Evolutionary conservation across 2,113 vertebrate species (phyloP).

Genomic region (human): DNA sequence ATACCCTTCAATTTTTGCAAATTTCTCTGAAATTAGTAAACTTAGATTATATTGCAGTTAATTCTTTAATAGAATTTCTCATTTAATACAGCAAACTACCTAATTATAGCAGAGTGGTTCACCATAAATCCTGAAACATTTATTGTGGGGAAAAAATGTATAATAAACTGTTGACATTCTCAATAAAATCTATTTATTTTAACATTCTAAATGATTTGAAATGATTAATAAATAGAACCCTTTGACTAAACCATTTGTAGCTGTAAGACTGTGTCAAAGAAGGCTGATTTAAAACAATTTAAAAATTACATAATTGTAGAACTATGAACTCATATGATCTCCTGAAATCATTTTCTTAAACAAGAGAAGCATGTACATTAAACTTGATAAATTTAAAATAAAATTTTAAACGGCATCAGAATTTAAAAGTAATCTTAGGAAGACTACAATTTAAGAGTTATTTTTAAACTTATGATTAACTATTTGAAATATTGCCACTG

Average conservation of each 20-base stretch:
- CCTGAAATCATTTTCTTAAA: background rate
- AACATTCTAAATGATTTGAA: background rate
- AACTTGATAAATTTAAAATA: background rate
- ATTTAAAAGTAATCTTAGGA: background rate
- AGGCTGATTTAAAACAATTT: background rate
- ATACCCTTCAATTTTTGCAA: background rate
- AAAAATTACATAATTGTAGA: background rate
- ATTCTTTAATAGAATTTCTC: conserved; percentile 40
- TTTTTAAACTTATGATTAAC: background rate
- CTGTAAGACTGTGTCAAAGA: background rate
- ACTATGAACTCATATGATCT: background rate
- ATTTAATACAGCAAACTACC: background rate
- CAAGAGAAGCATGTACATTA: background rate
- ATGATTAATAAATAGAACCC: background rate
- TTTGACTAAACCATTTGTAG: background rate
- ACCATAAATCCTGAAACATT: background rate
- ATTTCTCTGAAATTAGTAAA: conserved; percentile 57
- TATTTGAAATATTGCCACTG: background rate
- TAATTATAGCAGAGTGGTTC: background rate
- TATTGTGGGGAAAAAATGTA: background rate
- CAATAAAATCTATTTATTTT: background rate
- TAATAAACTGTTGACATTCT: background rate
- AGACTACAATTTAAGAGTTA: background rate
- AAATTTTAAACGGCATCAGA: background rate
- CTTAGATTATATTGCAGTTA: conserved; percentile 17